These are phyloP conservation scores for Dicerorhinus sumatrensis DNA, from an alignment of 2,113 vertebrate genomes.

Conservation along the genomic window DNA sequence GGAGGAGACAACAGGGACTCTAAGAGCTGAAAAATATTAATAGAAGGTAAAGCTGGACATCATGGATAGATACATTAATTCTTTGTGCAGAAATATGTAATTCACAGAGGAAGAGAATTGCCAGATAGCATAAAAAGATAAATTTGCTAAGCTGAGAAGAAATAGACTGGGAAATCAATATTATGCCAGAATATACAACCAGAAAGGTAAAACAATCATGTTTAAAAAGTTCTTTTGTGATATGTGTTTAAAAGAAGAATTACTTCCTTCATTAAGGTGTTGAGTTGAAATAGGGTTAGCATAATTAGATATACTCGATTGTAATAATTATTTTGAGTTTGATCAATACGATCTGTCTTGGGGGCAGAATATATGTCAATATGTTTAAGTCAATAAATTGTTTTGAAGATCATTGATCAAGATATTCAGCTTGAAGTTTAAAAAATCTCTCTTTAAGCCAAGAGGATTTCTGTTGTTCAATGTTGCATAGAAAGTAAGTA, in stretches of 20 bases:
- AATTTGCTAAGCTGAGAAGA: constrained; percentile 7
- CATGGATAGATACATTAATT: background rate
- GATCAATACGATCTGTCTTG: background rate
- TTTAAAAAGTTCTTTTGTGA: background rate
- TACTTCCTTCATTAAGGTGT: constrained; percentile 3
- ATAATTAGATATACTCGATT: background rate
- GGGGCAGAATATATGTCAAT: background rate
- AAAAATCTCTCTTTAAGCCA: background rate
- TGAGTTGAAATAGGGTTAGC: background rate
- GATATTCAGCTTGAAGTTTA: background rate
- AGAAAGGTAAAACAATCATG: background rate
- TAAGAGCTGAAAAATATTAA: background rate
- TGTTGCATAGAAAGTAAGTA: background rate
- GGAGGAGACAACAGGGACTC: background rate
- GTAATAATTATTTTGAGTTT: background rate
- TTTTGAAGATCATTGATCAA: background rate
- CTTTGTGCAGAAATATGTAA: constrained; percentile 24
- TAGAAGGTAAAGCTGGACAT: background rate
- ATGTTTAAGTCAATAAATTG: background rate
- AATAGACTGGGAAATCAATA: constrained; percentile 28
- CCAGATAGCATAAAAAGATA: constrained; percentile 39
- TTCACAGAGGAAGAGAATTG: background rate
- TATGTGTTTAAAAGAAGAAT: background rate
- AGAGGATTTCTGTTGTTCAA: background rate
- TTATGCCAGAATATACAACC: background rate